Percentiles rank a stretch among this genome's conserved stretches.
Evolutionary conservation across 2,888 invertebrate species (phyloP).

Genomic region (Chaitophorus viminalis): DNA sequence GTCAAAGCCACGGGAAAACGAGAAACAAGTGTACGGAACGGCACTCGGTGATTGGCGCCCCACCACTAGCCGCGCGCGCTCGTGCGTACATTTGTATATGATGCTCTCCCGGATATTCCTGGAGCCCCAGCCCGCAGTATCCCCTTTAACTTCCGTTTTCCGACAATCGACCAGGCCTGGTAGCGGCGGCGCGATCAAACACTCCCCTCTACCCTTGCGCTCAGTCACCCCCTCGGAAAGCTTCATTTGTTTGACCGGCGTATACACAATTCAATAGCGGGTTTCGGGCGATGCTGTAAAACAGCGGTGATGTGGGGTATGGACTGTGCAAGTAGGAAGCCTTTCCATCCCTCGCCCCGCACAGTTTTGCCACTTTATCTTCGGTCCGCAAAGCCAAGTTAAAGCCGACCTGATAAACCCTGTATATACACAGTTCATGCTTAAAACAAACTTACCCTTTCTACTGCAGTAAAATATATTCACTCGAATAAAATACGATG

Average conservation of each 20-base stretch:
- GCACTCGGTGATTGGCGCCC: conserved; percentile 43
- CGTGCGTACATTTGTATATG: not conserved
- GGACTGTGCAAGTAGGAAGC: not conserved
- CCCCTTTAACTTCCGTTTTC: conserved; percentile 62
- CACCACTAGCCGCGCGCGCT: not conserved
- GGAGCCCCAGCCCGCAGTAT: conserved; percentile 30
- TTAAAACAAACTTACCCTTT: conserved; percentile 31
- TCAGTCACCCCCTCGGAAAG: not conserved
- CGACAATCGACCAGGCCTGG: conserved; percentile 55
- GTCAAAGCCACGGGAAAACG: conserved; percentile 21
- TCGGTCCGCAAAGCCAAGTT: conserved; percentile 7
- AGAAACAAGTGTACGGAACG: not conserved
- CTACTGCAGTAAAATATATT: not conserved
- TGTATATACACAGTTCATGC: not conserved
- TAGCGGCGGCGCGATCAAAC: conserved; percentile 50
- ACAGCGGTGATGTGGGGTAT: no score
- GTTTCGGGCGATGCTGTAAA: not conserved
- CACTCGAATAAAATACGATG: not conserved
- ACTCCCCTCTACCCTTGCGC: not conserved
- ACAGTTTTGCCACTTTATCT: not conserved
- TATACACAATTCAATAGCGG: not conserved
- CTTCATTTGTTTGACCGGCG: conserved; percentile 47
- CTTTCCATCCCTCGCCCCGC: not conserved
- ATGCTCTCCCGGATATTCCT: conserved; percentile 50
- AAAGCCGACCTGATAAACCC: conserved; percentile 34